Evolutionary conservation across 1,140 invertebrate genomes (phyloP).

Genomic region (Planococcus citri): DNA sequence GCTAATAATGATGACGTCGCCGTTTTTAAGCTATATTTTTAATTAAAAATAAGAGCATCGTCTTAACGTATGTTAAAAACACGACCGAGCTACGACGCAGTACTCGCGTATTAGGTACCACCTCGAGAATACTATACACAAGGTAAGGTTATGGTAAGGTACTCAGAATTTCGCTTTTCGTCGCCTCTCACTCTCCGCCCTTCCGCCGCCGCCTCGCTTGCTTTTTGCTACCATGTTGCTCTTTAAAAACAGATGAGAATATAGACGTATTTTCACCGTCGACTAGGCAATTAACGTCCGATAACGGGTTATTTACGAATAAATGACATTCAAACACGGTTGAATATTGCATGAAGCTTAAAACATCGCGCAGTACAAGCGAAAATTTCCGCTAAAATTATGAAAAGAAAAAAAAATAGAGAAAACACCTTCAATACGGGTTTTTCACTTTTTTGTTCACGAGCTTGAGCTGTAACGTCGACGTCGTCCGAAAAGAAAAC

Average conservation of each 20-base stretch:
- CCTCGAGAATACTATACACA: no score
- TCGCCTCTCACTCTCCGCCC: neutral
- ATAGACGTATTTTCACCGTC: conserved; percentile 1
- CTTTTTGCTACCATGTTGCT: no score
- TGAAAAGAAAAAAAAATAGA: no score
- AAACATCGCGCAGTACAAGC: no score
- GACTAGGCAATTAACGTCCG: neutral
- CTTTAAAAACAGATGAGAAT: neutral
- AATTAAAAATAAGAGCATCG: conserved; percentile 7
- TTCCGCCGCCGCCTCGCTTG: no score
- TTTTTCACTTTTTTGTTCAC: no score
- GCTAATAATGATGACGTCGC: conserved; percentile 6
- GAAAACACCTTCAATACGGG: neutral
- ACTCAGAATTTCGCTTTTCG: neutral
- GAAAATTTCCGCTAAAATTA: neutral
- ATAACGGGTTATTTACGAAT: conserved; percentile 3
- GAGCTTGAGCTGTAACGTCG: neutral
- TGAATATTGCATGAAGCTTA: conserved; percentile 7
- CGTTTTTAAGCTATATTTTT: conserved; percentile 4
- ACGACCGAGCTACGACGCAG: neutral
- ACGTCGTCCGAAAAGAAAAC: neutral
- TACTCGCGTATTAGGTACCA: neutral
- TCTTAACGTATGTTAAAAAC: neutral
- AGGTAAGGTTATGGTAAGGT: no score
- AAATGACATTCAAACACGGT: neutral